Percentiles rank a stretch among this genome's conserved stretches.
These are phyloP conservation scores for Tipula helvola DNA, from an alignment of 2,888 invertebrate genomes.

Conservation along the genomic window DNA sequence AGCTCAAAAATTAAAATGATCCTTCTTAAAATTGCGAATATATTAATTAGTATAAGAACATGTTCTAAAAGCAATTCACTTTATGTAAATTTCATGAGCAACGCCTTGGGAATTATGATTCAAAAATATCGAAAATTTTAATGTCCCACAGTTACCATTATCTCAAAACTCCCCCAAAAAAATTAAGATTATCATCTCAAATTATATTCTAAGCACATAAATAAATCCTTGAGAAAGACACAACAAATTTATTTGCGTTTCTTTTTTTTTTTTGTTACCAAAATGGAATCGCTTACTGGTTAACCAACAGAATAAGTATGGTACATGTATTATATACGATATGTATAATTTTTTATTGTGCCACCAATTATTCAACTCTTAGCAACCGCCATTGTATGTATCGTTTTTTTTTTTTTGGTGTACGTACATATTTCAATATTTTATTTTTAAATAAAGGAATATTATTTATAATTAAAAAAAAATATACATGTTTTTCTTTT, in stretches of 20 bases:
- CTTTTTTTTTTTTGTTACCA: background rate
- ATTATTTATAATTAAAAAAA: background rate
- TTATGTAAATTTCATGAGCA: background rate
- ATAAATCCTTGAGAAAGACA: background rate
- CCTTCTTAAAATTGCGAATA: too few species aligned
- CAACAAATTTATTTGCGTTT: background rate
- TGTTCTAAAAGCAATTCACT: too few species aligned
- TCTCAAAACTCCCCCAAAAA: background rate
- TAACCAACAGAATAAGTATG: background rate
- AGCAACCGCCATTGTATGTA: slow-evolving; percentile 4
- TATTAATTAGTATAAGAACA: too few species aligned
- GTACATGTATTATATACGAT: background rate
- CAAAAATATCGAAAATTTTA: background rate
- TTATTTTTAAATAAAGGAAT: background rate
- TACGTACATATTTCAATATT: background rate
- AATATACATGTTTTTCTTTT: background rate
- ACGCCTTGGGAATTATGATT: background rate
- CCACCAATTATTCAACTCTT: background rate
- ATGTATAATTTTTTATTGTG: background rate
- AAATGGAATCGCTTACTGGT: background rate
- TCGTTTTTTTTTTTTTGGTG: background rate
- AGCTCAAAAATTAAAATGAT: too few species aligned
- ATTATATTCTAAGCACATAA: background rate
- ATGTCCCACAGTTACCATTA: background rate
- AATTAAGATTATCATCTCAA: background rate